Evolutionary conservation across 2,888 invertebrate species (phyloP).

Genomic region (Drosophila anomelani): DNA sequence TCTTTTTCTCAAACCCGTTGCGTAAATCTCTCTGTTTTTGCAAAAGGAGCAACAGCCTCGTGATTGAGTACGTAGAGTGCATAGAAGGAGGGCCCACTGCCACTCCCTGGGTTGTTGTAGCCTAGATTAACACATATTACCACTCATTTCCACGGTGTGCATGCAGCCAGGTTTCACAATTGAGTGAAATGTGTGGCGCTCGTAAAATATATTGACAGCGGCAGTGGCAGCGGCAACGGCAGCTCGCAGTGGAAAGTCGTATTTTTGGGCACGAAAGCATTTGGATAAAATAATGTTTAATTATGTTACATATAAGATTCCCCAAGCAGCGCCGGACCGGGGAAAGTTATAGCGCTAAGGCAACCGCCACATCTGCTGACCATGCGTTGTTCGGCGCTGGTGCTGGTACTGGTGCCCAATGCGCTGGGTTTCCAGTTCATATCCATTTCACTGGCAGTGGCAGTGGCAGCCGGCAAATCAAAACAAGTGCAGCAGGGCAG

Average conservation of each 20-base stretch:
- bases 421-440: slow-evolving; percentile 13
- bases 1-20: slow-evolving; percentile 5
- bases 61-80: background rate
- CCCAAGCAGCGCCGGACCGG: slow-evolving; percentile 5
- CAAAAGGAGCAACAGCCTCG: slow-evolving; percentile 9
- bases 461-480: slow-evolving; percentile 22
- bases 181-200: slow-evolving; percentile 19
- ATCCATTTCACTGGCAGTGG: slow-evolving; percentile 30
- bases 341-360: slow-evolving; percentile 29
- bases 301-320: slow-evolving; percentile 38
- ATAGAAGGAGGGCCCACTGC: slow-evolving; percentile 2
- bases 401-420: background rate
- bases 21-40: background rate
- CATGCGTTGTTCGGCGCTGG: slow-evolving; percentile 29
- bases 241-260: slow-evolving; percentile 26
- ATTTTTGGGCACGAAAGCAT: slow-evolving; percentile 42
- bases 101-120: slow-evolving; percentile 9
- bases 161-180: slow-evolving; percentile 20
- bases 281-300: slow-evolving; percentile 57
- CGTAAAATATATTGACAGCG: slow-evolving; percentile 23
- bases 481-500: slow-evolving; percentile 23
- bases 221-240: slow-evolving; percentile 3
- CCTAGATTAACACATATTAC: slow-evolving; percentile 27
- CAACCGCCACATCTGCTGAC: slow-evolving; percentile 54
- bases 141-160: slow-evolving; percentile 31